phyloP scores from a whole-genome alignment of 35 echinoderm and acorn worm species.

The Heliocidaris tuberculata region DNA sequence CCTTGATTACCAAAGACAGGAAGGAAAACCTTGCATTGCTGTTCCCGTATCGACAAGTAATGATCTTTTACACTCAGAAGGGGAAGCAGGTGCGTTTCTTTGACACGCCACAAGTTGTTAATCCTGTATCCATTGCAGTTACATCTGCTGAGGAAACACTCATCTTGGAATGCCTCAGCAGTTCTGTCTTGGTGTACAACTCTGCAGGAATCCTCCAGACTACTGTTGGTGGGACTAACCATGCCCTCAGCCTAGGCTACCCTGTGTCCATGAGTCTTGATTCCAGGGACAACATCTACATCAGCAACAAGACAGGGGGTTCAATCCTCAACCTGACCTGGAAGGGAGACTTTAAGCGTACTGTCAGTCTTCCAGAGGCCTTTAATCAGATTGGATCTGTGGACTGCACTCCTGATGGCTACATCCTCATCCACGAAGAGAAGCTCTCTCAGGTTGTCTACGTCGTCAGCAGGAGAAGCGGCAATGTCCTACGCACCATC shows the following conservation, averaged over 20 bases:
- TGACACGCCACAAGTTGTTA: constrained; percentile 50
- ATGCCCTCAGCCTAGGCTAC: constrained; percentile 40
- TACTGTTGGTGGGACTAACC: constrained; percentile 44
- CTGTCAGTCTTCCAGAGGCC: constrained; percentile 38
- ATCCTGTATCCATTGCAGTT: constrained; percentile 45
- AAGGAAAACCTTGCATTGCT: constrained; percentile 59
- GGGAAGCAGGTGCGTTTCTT: constrained; percentile 50
- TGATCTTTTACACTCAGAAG: constrained; percentile 41
- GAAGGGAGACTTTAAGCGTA: constrained; percentile 32
- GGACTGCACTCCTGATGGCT: constrained; percentile 45
- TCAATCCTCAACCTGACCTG: constrained; percentile 44
- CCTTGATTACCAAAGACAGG: constrained; percentile 50
- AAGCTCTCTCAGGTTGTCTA: constrained; percentile 61
- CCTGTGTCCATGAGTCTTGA: constrained; percentile 61
- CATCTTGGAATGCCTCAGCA: constrained; percentile 57
- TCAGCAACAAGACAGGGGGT: constrained; percentile 60
- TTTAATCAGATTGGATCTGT: constrained; percentile 53
- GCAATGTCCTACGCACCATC: constrained; percentile 42
- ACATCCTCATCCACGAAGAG: constrained; percentile 67
- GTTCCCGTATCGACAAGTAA: constrained; percentile 52
- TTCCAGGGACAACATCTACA: constrained; percentile 60
- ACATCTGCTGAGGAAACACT: constrained; percentile 51
- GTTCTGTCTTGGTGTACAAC: constrained; percentile 54
- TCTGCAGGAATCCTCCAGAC: constrained; percentile 56
- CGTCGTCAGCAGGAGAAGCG: constrained; percentile 41